phyloP scores from a whole-genome alignment of 1,140 invertebrate species.

The Papilio machaon region DNA sequence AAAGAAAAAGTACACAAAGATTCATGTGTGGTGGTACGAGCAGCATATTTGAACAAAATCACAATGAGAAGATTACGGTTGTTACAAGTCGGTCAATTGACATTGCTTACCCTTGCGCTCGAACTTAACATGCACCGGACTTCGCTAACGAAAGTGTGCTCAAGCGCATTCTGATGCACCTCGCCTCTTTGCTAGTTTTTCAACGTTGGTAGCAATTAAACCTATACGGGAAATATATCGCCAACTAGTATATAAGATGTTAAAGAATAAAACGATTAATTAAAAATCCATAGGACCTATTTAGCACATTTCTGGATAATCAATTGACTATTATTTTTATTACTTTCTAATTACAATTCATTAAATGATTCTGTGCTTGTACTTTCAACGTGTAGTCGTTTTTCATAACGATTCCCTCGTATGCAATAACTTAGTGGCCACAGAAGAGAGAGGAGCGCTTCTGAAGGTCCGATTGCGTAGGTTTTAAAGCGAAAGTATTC shows the following conservation, averaged over 20 bases:
- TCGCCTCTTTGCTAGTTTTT: not conserved
- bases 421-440: not conserved
- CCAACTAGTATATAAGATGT: not conserved
- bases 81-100: constrained; percentile 5
- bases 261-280: not conserved
- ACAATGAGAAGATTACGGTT: constrained; percentile 17
- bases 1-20: too few species aligned
- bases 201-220: not conserved
- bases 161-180: not conserved
- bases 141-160: not conserved
- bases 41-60: not conserved
- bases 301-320: not conserved
- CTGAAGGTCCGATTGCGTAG: not conserved
- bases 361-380: not conserved
- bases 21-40: too few species aligned
- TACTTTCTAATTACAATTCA: not conserved
- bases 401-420: not conserved
- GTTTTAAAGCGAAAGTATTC: not conserved
- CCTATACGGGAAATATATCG: not conserved
- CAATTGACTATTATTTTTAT: not conserved
- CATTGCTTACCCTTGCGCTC: not conserved
- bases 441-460: not conserved
- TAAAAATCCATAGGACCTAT: not conserved
- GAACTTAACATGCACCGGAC: not conserved
- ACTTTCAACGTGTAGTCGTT: not conserved